phyloP scores from a whole-genome alignment of 2,797 vertebrate genomes.

The Mionectes olivaceus region DNA sequence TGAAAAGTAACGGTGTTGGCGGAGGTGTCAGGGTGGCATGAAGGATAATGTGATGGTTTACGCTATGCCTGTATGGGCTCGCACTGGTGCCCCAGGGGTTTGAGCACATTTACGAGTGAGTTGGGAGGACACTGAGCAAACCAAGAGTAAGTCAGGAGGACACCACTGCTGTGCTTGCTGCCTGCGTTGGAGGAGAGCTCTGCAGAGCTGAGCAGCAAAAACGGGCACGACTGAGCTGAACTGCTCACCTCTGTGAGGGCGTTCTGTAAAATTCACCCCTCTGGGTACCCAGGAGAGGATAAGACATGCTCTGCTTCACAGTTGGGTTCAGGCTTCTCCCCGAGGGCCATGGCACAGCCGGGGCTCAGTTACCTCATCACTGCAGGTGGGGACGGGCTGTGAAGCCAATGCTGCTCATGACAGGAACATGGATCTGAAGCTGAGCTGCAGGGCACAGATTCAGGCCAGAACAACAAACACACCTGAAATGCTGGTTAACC shows the following conservation, averaged over 20 bases:
- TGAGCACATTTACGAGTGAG: accelerated
- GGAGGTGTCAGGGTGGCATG: not conserved
- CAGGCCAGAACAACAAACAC: not conserved
- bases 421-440: accelerated
- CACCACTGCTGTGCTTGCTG: too few species aligned
- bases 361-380: not conserved
- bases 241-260: accelerated
- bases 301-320: accelerated
- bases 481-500: not conserved
- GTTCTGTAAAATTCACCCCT: not conserved
- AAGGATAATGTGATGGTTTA: not conserved
- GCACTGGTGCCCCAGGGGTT: accelerated
- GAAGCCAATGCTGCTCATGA: accelerated
- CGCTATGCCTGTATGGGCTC: not conserved
- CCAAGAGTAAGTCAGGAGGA: not conserved
- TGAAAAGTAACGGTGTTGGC: accelerated
- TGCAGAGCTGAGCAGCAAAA: not conserved
- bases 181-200: not conserved
- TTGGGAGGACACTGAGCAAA: not conserved
- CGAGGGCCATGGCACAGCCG: accelerated
- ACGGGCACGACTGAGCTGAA: accelerated
- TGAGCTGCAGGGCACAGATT: too few species aligned
- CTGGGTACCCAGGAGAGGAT: not conserved
- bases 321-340: not conserved
- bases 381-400: not conserved